Evolutionary conservation across 2,113 vertebrate species (phyloP), one percentile per base, ranked within the genome.

Genomic region (Archocentrus centrarchus): DNA sequence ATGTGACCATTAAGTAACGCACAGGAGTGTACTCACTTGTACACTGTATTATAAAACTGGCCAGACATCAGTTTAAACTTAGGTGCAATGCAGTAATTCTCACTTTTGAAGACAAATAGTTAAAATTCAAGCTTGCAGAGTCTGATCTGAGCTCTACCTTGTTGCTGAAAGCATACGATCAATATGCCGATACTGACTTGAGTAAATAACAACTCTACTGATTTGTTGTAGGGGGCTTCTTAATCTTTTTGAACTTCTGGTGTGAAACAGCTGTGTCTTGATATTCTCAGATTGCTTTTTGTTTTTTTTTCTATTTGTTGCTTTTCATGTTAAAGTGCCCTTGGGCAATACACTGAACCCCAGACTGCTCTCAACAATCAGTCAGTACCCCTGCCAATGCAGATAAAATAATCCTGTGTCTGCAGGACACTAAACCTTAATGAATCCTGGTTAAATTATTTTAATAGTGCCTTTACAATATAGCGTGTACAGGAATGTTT

Each of bases 171-270:
- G 37, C 27, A 47, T 17, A 50, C 41, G 11, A 39, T 80, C 62
- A 80, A 24, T 57, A 66, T 41, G 7, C 30, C 53, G 20, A 59
- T 8, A 30, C 55, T 32, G 63, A 81, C 2, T 59, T 24, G 63
- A 70, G 8, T 59, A 39, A 70, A 59, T 47, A 59, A 39, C 50
- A 30, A 68, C 63, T 8, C 22, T 68, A 27, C 68, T 53, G 68
- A 73, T 55, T 55, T 73, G 27, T 73, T 73, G 47, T 35, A n/a
- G 20, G 5, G 27, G 47, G 32, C 68, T 55, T 17, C 3, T 73
- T 73, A 44, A 27, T 73, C 68, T 55, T 73, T 73, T 73, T 73
- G 68, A 70, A 70, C 66, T 70, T 73, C 11, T 50, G 13, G 17
- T 44, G 11, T 60, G 44, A 60, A 77, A 32, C 17, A 47, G 18